Base-by-base conservation (phyloP, 2,113 vertebrate species). In the Malurus elegans region DNA sequence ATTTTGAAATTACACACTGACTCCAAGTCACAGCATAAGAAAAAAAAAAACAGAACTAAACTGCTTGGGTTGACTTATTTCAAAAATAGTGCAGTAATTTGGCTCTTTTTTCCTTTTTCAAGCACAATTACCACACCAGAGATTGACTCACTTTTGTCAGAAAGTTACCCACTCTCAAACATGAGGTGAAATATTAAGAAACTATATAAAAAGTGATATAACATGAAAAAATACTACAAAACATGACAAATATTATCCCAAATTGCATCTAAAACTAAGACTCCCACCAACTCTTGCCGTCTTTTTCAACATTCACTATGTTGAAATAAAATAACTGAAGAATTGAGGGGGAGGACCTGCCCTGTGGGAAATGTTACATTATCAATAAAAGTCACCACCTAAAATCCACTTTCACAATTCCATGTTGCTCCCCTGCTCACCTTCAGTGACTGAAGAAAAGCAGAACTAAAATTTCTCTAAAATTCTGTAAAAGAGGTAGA, bases 261-360 rank as follows among this genome's bases (percentile, higher is more conserved):
- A 69, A n/a, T 11, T 44, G 31, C 29, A 75, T 24, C 40, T 67
- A 57, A 88, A 93, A 40, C 0, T 13, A 58, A 42, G 23, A 76
- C 20, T 40, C 32, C 8, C 13, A 56, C 9, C 24, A 72, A 21
- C 31, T 86, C 69, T 47, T 74, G 16, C 8, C 28, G 66, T 32
- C n/a, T 62, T 81, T 66, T 31, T 23, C 67, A 79, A 69, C 3
- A 34, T 48, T 86, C 17, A 20, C 10, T 54, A 9, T 3, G 66
- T 2, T 61, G 40, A 88, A 82, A 60, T 56, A 60, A 62, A 72
- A 54, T 19, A 92, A 31, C 25, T 32, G 14, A 79, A 82, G 31
- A 89, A 48, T 18, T 24, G 7, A 6, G 2, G 1, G 2, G 7
- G 4, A 34, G 8, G 10, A 79, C 5, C 19, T 24, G 40, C 2